phyloP scores from a whole-genome alignment of 2,797 vertebrate genomes.

The Enteromius radiatus region DNA sequence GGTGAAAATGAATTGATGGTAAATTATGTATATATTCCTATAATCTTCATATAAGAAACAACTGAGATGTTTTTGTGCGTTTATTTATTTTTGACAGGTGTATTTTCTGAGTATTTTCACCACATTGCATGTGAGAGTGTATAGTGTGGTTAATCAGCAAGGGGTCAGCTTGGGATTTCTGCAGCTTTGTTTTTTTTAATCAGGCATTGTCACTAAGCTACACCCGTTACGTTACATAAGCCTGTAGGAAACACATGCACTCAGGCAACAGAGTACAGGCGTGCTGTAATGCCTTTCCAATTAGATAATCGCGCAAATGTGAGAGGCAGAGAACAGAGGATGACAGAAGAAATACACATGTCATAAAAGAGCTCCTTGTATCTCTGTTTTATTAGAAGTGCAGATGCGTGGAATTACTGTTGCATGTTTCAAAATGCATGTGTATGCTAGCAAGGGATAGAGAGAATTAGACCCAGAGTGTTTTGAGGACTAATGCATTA shows the following conservation, averaged over 20 bases:
- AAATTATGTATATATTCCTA: background rate
- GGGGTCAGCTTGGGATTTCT: background rate
- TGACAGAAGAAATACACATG: background rate
- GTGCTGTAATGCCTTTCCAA: conserved; percentile 10
- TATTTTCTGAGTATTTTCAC: too few species aligned
- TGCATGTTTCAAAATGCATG: background rate
- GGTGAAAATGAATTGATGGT: background rate
- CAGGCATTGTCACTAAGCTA: background rate
- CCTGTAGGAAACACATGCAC: background rate
- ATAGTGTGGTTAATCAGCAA: background rate
- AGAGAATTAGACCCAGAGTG: background rate
- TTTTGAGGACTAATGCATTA: background rate
- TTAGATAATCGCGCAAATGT: conserved; percentile 3
- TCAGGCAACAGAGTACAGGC: background rate
- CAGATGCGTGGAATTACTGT: background rate
- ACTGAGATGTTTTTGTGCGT: background rate
- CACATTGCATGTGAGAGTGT: background rate
- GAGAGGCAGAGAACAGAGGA: background rate
- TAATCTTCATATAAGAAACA: background rate
- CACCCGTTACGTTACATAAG: background rate
- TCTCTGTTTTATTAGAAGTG: background rate
- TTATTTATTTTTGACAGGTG: background rate
- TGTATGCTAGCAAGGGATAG: background rate
- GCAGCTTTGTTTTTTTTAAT: background rate
- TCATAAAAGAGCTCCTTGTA: background rate